These are phyloP conservation scores for Ascidia mentula DNA, from an alignment of 23 tunicate genomes.

Conservation along the genomic window DNA sequence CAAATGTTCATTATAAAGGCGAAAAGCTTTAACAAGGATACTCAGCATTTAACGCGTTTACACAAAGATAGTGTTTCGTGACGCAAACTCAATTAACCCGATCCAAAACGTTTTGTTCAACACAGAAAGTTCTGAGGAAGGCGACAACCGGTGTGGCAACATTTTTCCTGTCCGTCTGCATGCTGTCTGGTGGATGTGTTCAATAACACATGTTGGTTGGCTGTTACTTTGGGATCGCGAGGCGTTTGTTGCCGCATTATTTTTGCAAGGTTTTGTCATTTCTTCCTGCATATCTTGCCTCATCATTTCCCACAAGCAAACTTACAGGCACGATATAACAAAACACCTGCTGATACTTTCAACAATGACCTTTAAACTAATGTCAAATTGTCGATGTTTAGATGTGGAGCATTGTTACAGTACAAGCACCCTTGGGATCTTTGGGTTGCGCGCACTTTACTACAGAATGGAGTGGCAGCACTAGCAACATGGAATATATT, in stretches of 20 bases:
- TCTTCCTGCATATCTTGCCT: conserved; percentile 34
- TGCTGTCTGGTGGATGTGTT: conserved; percentile 45
- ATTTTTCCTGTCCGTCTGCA: conserved; percentile 57
- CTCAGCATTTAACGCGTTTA: too few relatives aligned
- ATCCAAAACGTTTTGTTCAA: background rate
- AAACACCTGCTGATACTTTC: too few relatives aligned
- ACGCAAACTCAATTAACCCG: too few relatives aligned
- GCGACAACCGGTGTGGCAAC: conserved; percentile 15
- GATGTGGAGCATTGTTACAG: conserved; percentile 68
- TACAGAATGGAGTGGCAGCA: conserved; percentile 70
- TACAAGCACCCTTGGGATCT: conserved; percentile 72
- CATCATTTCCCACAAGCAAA: conserved; percentile 33
- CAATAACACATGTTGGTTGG: conserved; percentile 57
- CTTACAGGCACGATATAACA: conserved; percentile 63
- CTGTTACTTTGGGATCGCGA: conserved; percentile 67
- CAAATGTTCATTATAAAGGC: too few relatives aligned
- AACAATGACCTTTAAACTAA: too few relatives aligned
- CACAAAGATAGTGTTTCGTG: too few relatives aligned
- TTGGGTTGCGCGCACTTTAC: conserved; percentile 70
- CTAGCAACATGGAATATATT: conserved; percentile 45
- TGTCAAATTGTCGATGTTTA: too few relatives aligned
- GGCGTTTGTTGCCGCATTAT: conserved; percentile 58
- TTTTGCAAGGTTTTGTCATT: conserved; percentile 57
- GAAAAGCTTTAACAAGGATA: too few relatives aligned
- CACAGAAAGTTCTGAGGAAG: background rate